Evolutionary conservation across 2,797 vertebrate genomes (phyloP), one percentile per base, ranked within the genome.

Genomic region (Chaetodon trifasciatus): DNA sequence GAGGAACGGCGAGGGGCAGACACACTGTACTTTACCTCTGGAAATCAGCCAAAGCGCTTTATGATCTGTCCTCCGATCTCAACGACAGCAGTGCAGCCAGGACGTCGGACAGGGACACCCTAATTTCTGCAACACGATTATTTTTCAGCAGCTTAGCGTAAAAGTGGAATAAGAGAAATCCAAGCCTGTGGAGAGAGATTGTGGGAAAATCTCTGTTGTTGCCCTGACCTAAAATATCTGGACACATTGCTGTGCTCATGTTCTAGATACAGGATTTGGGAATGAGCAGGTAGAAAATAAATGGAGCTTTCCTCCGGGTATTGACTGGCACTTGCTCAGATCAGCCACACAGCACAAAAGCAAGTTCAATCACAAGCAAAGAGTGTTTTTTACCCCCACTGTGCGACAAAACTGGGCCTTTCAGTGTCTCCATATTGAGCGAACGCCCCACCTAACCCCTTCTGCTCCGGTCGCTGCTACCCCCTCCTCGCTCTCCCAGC

Each of bases 291-390:
- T 58, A 83, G 90, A 93, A 95, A 96, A 95, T 93, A 96, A 96
- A 95, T 94, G 88, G 86, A 76, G 93, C 90, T 93, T 90, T 95
- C 92, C 92, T 91, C 23, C n/a, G 93, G 93, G 94, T 88, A 92
- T 79, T 91, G 86, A 92, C 92, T 88, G 70, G 91, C 82, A 92
- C 93, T 91, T 70, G 87, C 89, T 88, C 78, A 89, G 87, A 91
- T 88, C 81, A 89, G 78, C 86, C 88, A 86, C 87, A 67, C 42
- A 86, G 90, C 92, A 95, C 78, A 84, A 93, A 90, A 91, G 83
- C 85, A 86, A 88, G 89, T 94, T 94, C 84, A 47, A 89, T 92
- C 87, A 87, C 81, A 90, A 95, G 92, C 86, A 89, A 84, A 80
- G 77, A 86, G 77, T 75, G 69, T 93, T 90, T 93, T 95, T 74